Evolutionary conservation across 2,113 vertebrate species (phyloP).

Genomic region (Strigops habroptila): DNA sequence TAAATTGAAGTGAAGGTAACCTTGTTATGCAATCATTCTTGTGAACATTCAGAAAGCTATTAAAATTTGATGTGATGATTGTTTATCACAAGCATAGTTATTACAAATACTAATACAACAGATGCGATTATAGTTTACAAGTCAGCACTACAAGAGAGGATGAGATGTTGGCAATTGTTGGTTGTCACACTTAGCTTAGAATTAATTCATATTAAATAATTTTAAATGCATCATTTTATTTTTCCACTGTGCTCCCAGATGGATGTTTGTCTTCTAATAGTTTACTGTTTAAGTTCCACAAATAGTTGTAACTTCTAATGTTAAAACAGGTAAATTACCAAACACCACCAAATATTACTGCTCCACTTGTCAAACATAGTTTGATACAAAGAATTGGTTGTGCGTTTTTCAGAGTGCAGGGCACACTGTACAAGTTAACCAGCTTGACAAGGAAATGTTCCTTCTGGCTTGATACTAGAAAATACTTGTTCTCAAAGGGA

Average conservation of each 20-base stretch:
- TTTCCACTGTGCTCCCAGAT: neutral
- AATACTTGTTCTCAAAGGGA: neutral
- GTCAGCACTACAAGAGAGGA: neutral
- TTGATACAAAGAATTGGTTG: neutral
- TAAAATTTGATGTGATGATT: neutral
- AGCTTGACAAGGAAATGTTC: neutral
- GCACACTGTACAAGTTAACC: neutral
- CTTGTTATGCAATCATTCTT: neutral
- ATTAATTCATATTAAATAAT: conserved; percentile 20
- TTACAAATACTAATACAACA: conserved; percentile 16
- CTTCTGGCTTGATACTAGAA: neutral
- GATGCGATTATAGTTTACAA: conserved; percentile 37
- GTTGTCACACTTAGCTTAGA: conserved; percentile 38
- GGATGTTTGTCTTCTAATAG: neutral
- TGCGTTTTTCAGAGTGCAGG: neutral
- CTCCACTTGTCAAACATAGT: neutral
- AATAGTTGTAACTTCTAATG: neutral
- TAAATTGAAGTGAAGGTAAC: neutral
- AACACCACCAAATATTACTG: neutral
- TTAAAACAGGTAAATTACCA: neutral
- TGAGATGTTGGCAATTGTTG: conserved; percentile 25
- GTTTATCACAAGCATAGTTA: conserved; percentile 30
- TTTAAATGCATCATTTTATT: conserved; percentile 23
- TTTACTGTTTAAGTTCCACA: neutral
- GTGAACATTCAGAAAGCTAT: conserved; percentile 23